These are phyloP conservation scores for Leptoclinus maculatus DNA, from an alignment of 2,797 vertebrate species.

Conservation along the genomic window DNA sequence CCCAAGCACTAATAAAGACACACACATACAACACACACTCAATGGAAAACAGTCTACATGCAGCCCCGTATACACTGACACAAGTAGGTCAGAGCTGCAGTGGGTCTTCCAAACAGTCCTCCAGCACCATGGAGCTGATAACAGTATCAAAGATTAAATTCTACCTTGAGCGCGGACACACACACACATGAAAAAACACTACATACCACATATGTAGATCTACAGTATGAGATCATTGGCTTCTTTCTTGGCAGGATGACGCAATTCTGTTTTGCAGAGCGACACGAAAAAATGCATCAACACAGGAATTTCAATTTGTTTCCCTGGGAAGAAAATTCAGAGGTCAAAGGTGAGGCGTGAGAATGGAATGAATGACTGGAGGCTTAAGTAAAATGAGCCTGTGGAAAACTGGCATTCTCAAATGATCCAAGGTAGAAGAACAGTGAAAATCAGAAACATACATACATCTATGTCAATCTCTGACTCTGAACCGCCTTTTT, in stretches of 20 bases:
- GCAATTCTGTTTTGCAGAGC: constrained; percentile 16
- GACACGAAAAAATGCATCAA: constrained; percentile 16
- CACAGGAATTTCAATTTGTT: constrained; percentile 28
- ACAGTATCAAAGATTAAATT: constrained; percentile 78
- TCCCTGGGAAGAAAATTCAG: constrained; percentile 26
- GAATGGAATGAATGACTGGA: constrained; percentile 11
- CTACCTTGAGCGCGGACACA: constrained; percentile 51
- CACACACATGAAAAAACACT: constrained; percentile 28
- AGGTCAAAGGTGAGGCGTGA: constrained; percentile 52
- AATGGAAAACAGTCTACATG: constrained; percentile 55
- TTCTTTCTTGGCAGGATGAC: background rate
- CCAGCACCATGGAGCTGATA: constrained; percentile 70
- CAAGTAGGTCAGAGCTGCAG: constrained; percentile 84
- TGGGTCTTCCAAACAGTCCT: constrained; percentile 76
- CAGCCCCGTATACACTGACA: constrained; percentile 60
- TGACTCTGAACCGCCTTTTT: constrained; percentile 17
- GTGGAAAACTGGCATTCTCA: constrained; percentile 48
- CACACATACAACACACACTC: constrained; percentile 47
- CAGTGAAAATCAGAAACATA: constrained; percentile 11
- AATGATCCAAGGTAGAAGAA: constrained; percentile 13
- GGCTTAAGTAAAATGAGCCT: constrained; percentile 10
- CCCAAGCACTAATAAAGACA: constrained; percentile 53
- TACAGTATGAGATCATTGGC: constrained; percentile 26
- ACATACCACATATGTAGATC: constrained; percentile 21
- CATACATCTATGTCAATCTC: constrained; percentile 9